Evolutionary conservation across 2,113 vertebrate genomes (phyloP).

Genomic region (Channa argus): DNA sequence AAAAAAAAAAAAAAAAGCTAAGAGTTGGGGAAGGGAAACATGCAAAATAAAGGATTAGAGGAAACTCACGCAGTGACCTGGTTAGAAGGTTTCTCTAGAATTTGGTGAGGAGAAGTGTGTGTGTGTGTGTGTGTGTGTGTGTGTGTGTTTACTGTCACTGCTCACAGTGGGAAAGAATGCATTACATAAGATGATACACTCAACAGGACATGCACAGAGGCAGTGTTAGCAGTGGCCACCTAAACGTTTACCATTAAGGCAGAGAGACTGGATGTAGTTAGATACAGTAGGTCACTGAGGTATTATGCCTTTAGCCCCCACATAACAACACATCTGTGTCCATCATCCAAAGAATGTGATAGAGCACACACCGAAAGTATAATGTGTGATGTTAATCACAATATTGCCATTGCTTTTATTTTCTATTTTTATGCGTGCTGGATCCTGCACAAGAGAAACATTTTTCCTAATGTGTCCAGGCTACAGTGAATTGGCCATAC

Average conservation of each 20-base stretch:
- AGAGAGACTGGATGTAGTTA: neutral
- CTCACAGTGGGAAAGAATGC: slow-evolving; percentile 49
- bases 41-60: slow-evolving; percentile 69
- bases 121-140: slow-evolving; percentile 27
- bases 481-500: slow-evolving; percentile 66
- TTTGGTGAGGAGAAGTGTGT: slow-evolving; percentile 24
- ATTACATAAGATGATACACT: slow-evolving; percentile 68
- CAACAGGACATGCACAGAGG: slow-evolving; percentile 29
- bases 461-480: slow-evolving; percentile 71
- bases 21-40: slow-evolving; percentile 42
- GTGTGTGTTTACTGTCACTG: slow-evolving; percentile 42
- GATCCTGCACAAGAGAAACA: slow-evolving; percentile 65
- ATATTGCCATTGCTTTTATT: slow-evolving; percentile 57
- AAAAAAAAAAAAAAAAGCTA: slow-evolving; percentile 22
- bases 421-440: slow-evolving; percentile 71
- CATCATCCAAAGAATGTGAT: slow-evolving; percentile 11
- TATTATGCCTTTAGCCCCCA: slow-evolving; percentile 8
- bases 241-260: slow-evolving; percentile 10
- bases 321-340: slow-evolving; percentile 9
- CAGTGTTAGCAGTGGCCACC: slow-evolving; percentile 21
- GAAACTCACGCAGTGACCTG: slow-evolving; percentile 65
- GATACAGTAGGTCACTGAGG: neutral
- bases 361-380: slow-evolving; percentile 36
- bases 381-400: slow-evolving; percentile 47
- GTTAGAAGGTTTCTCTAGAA: slow-evolving; percentile 64